These are phyloP conservation scores for Halictus quadricinctus DNA, from an alignment of 2,888 invertebrate species.

Conservation along the genomic window DNA sequence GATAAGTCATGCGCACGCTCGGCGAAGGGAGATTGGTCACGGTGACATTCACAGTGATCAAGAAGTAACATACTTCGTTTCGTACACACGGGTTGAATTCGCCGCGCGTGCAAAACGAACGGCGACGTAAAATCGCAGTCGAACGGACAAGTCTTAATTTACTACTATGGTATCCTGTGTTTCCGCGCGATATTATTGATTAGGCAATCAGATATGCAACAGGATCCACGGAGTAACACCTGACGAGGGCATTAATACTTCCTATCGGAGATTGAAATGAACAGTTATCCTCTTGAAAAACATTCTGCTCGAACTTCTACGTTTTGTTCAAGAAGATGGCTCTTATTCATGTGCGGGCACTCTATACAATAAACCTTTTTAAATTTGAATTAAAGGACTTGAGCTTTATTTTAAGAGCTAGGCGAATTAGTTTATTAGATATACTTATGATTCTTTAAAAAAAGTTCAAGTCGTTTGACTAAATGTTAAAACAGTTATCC, in stretches of 20 bases:
- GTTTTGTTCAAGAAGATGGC: not conserved
- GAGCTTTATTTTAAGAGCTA: too few relatives aligned
- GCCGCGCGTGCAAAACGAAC: conserved; percentile 2
- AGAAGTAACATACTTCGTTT: conserved; percentile 12
- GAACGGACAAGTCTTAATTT: not conserved
- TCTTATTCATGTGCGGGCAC: not conserved
- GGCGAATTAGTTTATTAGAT: too few relatives aligned
- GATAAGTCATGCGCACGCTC: conserved; percentile 40
- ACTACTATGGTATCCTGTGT: not conserved
- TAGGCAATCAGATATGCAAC: not conserved
- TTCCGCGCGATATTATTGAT: not conserved
- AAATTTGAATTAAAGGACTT: too few relatives aligned
- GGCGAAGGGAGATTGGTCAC: conserved; percentile 12
- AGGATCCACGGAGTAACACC: not conserved
- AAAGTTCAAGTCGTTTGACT: too few relatives aligned
- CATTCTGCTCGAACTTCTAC: not conserved
- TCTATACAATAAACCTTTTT: not conserved
- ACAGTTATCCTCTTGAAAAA: not conserved
- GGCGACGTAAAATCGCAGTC: not conserved
- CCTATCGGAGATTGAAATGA: not conserved
- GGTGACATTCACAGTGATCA: conserved; percentile 32
- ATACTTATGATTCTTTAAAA: too few relatives aligned
- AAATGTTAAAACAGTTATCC: too few relatives aligned
- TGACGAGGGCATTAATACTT: not conserved
- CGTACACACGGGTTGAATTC: not conserved